A percentile compares a stretch with the other conserved stretches of the same genome.
Evolutionary conservation across 2,797 vertebrate species (phyloP).

Genomic region (Sebastes dallii): DNA sequence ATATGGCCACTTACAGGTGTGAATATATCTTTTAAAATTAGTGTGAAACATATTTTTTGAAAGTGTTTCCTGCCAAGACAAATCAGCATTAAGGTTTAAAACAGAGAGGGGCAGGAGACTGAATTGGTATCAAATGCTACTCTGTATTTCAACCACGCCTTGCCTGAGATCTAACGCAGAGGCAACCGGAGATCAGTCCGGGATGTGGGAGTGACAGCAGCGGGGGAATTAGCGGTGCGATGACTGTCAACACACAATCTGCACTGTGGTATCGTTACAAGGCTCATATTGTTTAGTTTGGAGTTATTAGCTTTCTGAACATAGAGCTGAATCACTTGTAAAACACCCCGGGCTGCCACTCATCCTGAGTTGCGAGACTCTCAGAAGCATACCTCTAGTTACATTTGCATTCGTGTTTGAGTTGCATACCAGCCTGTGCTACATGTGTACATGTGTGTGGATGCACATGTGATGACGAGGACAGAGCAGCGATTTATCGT

Average conservation of each 20-base stretch:
- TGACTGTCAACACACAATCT: slow-evolving; percentile 70
- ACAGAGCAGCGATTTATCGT: slow-evolving; percentile 27
- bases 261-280: slow-evolving; percentile 47
- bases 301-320: slow-evolving; percentile 70
- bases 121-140: slow-evolving; percentile 11
- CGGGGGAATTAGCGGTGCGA: slow-evolving; percentile 53
- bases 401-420: slow-evolving; percentile 1
- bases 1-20: neutral
- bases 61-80: neutral
- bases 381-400: slow-evolving; percentile 18
- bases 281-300: slow-evolving; percentile 63
- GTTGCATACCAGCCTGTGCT: neutral
- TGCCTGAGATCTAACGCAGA: slow-evolving; percentile 18
- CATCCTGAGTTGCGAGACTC: slow-evolving; percentile 32
- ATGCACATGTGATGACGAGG: slow-evolving; percentile 6
- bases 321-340: slow-evolving; percentile 58
- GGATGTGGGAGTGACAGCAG: slow-evolving; percentile 53
- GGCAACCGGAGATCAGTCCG: slow-evolving; percentile 26
- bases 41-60: neutral
- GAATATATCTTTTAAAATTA: neutral
- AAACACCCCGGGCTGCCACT: slow-evolving; percentile 62
- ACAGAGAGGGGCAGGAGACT: neutral
- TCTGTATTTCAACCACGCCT: slow-evolving; percentile 27
- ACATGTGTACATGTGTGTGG: neutral
- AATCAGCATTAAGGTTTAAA: neutral